Base-by-base conservation (phyloP, 2,113 vertebrate genomes). In the Murina feae region DNA sequence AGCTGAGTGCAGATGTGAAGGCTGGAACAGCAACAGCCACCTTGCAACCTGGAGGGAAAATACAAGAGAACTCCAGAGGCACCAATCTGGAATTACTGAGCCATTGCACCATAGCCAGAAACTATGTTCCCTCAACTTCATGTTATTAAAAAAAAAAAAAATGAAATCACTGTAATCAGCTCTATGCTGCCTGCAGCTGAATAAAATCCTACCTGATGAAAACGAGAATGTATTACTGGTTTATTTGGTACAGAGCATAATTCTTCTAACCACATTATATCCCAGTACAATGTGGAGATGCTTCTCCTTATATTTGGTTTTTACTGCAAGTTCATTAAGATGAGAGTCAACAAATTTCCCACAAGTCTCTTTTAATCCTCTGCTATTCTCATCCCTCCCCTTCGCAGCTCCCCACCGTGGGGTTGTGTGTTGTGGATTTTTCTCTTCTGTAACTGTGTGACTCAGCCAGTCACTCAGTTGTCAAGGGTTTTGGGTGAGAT, bases 181-280 rank as follows among this genome's bases (percentile, higher is more conserved):
- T 47, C 76, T 37, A 49, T 78, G 32, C 44, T 95, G 44, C 63
- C 65, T 80, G 51, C 39, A 93, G 47, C 39, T 81, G 89, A 86
- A 81, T 86, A 87, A 92, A 92, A 72, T 68, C 39, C 35, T 53
- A 47, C 23, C 25, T 81, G 58, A 91, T 86, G 44, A 83, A 95
- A 94, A 88, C 4, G 80, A 79, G 81, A 91, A 76, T 17, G 7
- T 32, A 84, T 92, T 55, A 71, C 5, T 88, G 72, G 90, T 72
- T 87, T 92, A 80, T 53, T 55, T 74, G 58, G 42, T 51, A 86
- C 66, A 92, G 37, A 90, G 32, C 18, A 71, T 51, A 65, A 79
- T 78, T 90, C 76, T 94, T 84, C 69, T 49, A 80, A 76, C 35
- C 6, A 25, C 42, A 69, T 95, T 79, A 39, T 23, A 86, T 21